Evolutionary conservation across 2,113 vertebrate genomes (phyloP).

Genomic region (Fulmarus glacialis): DNA sequence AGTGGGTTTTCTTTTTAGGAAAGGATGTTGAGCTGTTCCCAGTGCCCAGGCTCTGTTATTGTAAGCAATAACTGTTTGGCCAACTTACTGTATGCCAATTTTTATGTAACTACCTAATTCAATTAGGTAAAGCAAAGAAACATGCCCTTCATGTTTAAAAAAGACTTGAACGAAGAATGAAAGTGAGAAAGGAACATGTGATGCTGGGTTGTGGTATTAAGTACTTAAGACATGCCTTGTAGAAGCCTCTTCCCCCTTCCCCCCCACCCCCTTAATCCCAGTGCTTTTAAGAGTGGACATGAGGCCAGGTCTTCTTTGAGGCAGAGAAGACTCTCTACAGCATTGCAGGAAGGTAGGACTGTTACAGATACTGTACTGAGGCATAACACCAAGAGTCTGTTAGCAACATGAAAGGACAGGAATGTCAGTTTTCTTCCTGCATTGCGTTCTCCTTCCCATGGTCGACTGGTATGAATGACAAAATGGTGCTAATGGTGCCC

Average conservation of each 20-base stretch:
- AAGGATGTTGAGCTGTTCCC: not conserved
- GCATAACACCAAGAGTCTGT: not conserved
- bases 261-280: not conserved
- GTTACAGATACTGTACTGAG: too few species aligned
- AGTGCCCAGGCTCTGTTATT: not conserved
- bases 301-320: not conserved
- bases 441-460: not conserved
- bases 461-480: not conserved
- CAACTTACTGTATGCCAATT: not conserved
- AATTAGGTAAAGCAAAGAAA: conserved; percentile 43
- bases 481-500: not conserved
- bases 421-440: not conserved
- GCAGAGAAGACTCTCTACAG: too few species aligned
- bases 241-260: not conserved
- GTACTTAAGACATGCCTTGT: not conserved
- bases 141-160: not conserved
- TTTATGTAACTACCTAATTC: conserved; percentile 22
- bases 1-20: not conserved
- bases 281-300: not conserved
- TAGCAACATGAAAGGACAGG: not conserved
- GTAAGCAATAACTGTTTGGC: not conserved
- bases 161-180: not conserved
- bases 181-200: not conserved
- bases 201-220: not conserved
- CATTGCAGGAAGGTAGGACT: not conserved